Percentiles rank a stretch among this genome's conserved stretches.
Conservation (phyloP, 1,140 invertebrate species). For the Chironomus striatipennis region DNA sequence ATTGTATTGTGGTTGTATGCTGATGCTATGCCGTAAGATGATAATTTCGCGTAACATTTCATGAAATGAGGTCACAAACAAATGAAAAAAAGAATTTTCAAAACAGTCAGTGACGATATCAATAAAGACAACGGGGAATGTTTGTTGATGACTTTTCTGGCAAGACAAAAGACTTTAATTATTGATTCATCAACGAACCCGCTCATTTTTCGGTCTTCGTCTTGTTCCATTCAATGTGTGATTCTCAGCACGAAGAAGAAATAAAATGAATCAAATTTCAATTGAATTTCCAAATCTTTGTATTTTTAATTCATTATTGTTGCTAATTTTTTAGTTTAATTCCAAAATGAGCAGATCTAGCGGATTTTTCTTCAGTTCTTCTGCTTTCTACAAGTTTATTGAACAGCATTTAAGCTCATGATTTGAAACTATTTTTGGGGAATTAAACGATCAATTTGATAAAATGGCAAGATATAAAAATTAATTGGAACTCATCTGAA, state of each 20-base stretch:
- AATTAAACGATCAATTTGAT: no score
- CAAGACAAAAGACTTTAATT: conserved; percentile 9
- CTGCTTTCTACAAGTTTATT: no score
- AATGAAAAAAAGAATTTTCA: no score
- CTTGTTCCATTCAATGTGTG: not conserved
- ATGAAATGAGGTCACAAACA: not conserved
- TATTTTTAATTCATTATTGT: not conserved
- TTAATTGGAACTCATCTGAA: no score
- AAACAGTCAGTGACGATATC: not conserved
- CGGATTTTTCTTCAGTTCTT: not conserved
- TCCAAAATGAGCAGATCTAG: not conserved
- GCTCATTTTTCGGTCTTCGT: not conserved
- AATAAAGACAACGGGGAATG: not conserved
- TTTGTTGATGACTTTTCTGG: not conserved
- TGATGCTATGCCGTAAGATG: not conserved
- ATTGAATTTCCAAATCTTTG: not conserved
- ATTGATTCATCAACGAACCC: not conserved
- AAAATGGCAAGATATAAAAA: no score
- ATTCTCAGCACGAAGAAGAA: not conserved
- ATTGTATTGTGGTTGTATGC: no score
- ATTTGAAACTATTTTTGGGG: no score
- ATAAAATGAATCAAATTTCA: not conserved
- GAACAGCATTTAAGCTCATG: no score
- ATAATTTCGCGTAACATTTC: not conserved
- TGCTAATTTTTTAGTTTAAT: not conserved